Percentiles rank a stretch among this genome's conserved stretches.
Evolutionary conservation across 2,888 invertebrate species (phyloP).

Genomic region (Cantharis lateralis): DNA sequence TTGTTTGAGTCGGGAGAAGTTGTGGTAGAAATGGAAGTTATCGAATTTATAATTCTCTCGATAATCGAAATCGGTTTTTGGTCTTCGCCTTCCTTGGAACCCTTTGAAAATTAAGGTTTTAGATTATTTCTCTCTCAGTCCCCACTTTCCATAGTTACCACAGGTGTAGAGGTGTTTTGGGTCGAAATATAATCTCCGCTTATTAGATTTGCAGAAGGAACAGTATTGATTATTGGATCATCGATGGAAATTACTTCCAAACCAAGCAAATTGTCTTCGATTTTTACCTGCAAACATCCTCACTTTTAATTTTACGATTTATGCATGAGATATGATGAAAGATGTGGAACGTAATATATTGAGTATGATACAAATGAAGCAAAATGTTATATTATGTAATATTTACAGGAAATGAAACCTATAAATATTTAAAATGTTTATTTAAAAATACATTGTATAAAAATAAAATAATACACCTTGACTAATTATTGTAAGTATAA

Average conservation of each 20-base stretch:
- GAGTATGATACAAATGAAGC: neutral
- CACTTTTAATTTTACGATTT: slow-evolving; percentile 11
- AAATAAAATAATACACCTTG: slow-evolving; percentile 32
- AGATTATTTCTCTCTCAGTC: neutral
- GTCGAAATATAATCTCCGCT: slow-evolving; percentile 45
- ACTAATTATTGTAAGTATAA: slow-evolving; percentile 3
- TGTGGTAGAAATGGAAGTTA: slow-evolving; percentile 52
- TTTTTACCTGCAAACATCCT: slow-evolving; percentile 27
- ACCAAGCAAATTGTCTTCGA: slow-evolving; percentile 37
- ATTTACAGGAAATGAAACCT: slow-evolving; percentile 20
- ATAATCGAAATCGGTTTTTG: slow-evolving; percentile 51
- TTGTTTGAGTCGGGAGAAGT: slow-evolving; percentile 34
- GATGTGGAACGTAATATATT: neutral
- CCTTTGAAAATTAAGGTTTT: slow-evolving; percentile 25
- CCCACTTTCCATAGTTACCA: slow-evolving; percentile 29
- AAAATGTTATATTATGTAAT: slow-evolving; percentile 8
- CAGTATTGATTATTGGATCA: slow-evolving; percentile 51
- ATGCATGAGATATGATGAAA: neutral
- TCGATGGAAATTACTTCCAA: slow-evolving; percentile 54
- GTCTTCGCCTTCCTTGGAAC: slow-evolving; percentile 24
- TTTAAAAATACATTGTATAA: slow-evolving; percentile 21
- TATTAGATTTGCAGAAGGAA: slow-evolving; percentile 53
- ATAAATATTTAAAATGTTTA: slow-evolving; percentile 19
- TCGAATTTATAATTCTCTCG: slow-evolving; percentile 55
- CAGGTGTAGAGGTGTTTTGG: slow-evolving; percentile 19